phyloP scores from a whole-genome alignment of 2,797 vertebrate species.

The Gorsachius magnificus region DNA sequence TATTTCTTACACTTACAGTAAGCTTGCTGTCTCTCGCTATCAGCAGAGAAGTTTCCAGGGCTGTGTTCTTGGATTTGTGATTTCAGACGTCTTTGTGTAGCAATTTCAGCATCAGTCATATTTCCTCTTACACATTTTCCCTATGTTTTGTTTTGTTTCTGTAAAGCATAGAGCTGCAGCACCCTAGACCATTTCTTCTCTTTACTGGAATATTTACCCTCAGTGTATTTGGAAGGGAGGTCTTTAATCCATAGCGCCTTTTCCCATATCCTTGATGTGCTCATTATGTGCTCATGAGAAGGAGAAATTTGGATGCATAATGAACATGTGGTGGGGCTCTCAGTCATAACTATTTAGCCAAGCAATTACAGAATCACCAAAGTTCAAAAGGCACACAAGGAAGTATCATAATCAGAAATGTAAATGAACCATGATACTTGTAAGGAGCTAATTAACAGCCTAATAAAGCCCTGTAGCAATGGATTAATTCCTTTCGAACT shows the following conservation, averaged over 20 bases:
- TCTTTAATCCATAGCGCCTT: neutral
- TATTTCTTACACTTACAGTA: neutral
- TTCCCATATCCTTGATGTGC: neutral
- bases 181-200: neutral
- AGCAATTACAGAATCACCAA: neutral
- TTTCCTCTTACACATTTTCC: neutral
- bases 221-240: neutral
- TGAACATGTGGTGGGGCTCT: neutral
- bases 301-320: neutral
- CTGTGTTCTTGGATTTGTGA: neutral
- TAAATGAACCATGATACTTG: constrained; percentile 14
- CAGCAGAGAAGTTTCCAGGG: neutral
- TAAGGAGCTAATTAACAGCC: constrained; percentile 43
- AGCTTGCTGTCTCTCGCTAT: neutral
- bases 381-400: constrained; percentile 21
- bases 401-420: constrained; percentile 42
- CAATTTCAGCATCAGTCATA: neutral
- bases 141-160: neutral
- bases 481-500: constrained; percentile 35
- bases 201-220: neutral
- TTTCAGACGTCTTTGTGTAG: neutral
- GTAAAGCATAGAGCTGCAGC: neutral
- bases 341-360: neutral
- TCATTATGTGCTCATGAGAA: neutral
- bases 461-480: constrained; percentile 13